Evolutionary conservation across 2,797 vertebrate species (phyloP), one percentile per base, ranked within the genome.

Genomic region (Microctenopoma steveboyesi): DNA sequence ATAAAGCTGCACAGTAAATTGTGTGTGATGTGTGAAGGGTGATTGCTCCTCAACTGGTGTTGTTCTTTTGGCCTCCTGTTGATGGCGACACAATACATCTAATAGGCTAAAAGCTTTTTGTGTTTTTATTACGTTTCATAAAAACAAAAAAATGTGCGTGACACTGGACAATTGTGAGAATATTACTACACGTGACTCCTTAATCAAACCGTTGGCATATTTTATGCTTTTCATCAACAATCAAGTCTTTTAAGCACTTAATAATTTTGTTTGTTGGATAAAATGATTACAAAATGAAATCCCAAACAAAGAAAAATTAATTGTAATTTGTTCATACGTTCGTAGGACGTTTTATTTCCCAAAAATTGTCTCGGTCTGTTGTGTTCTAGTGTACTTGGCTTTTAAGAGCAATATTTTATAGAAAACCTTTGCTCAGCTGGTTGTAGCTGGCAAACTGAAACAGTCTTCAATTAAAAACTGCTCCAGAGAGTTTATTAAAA

Each of bases 21-120:
- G 8, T 7, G 28, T 30, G 28, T 30, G 5, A 30, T 2, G 5
- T 30, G 28, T 30, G 28, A 30, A 33, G 30, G 1, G 4, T 42
- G 11, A 12, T 42, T 42, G 12, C 12, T 14, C 40, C 13, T 5
- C 14, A 42, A 14, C 14, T 37, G 30, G 39, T 16, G 66, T 91
- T 16, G 66, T 91, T 83, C 75, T 46, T 40, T 1, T 40, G 1
- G 25, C 4, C 3, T 79, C 90, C 92, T 79, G 77, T 55, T 65
- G 92, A 68, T 81, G 90, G 90, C 79, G 85, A 84, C 86, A 88
- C 16, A 83, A 71, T 71, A 89, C 86, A 78, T 49, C 16, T 67
- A 82, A 88, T 5, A 14, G 13, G 1, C 22, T 10, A 47, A 49
- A 61, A 4, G 14, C 5, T 50, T 10, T 43, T 15, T n/a, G 22